Evolutionary conservation across 1,140 invertebrate genomes (phyloP).

Genomic region (Berghia stephanieae): DNA sequence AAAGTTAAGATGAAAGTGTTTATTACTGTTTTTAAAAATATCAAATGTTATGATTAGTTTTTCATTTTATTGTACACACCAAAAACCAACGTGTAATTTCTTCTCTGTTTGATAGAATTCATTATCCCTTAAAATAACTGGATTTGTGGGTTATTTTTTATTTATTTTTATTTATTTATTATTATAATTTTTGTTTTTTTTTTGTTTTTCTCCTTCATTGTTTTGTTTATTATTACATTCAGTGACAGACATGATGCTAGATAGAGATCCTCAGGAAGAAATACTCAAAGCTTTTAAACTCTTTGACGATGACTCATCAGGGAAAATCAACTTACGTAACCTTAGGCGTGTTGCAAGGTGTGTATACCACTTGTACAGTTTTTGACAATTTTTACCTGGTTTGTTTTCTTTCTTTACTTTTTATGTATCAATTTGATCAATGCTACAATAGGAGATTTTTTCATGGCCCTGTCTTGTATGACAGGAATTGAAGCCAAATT

Average conservation of each 20-base stretch:
- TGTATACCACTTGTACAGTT: background rate
- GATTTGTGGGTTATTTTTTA: background rate
- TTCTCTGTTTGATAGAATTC: too few species aligned
- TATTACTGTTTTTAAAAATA: too few species aligned
- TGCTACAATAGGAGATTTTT: too few species aligned
- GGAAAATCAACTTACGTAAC: slow-evolving; percentile 67
- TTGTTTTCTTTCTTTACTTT: background rate
- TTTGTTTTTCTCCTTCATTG: background rate
- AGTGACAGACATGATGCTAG: slow-evolving; percentile 68
- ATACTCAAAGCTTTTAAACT: slow-evolving; percentile 67
- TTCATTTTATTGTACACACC: too few species aligned
- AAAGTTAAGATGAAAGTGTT: too few species aligned
- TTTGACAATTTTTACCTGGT: background rate
- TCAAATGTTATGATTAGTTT: too few species aligned
- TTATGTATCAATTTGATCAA: too few species aligned
- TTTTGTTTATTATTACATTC: background rate
- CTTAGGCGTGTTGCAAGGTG: slow-evolving; percentile 66
- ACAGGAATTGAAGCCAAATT: too few species aligned
- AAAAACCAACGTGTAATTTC: too few species aligned
- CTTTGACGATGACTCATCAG: slow-evolving; percentile 68
- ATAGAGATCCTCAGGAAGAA: slow-evolving; percentile 67
- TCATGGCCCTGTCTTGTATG: too few species aligned
- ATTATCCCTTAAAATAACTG: too few species aligned
- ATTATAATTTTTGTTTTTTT: background rate
- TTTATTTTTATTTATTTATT: background rate